Evolutionary conservation across 2,113 vertebrate species (phyloP), one percentile per base, ranked within the genome.

Genomic region (Elaphurus davidianus): DNA sequence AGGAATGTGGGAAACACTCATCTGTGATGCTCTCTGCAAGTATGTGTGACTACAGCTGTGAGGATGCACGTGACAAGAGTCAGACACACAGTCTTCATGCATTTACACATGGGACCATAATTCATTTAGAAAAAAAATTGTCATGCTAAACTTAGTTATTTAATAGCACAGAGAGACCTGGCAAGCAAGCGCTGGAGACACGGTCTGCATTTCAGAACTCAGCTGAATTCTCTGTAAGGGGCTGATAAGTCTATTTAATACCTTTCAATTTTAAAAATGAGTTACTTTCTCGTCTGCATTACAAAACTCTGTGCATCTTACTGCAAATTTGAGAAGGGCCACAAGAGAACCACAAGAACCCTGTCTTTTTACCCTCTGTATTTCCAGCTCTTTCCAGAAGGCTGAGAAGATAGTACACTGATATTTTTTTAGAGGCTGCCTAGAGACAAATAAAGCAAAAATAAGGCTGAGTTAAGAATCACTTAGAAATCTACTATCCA

Each of bases 71-170:
- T 40, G 88, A 40, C 57, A 45, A 0, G 1, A 93, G 76, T 87
- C 96, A 97, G 93, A 92, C n/a, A 19, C 45, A 6, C n/a, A 71
- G 86, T 81, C 87, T 96, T 94, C 78, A 94, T 15, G 83, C 54
- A 71, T 50, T 93, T 96, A 81, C 74, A 94, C 71, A 52, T 50
- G 85, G 47, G 62, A 60, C 94, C 27, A 33, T 60, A 95, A 95
- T 96, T 97, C 93, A 96, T 94, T 87, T 93, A 79, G 47, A 83
- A n/a, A 78, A 78, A 67, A 71, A n/a, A 86, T 83, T 93, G 84
- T 67, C 85, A 83, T 78, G 81, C 92, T 97, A 82, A 95, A 90
- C 55, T 81, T 92, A 45, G 83, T 92, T 96, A 93, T 93, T 96
- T 82, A 47, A 91, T 36, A 28, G 81, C 90, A 86, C 36, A 43